Conservation (phyloP, 2,888 invertebrate species). For the Agonopterix alstromeriana region DNA sequence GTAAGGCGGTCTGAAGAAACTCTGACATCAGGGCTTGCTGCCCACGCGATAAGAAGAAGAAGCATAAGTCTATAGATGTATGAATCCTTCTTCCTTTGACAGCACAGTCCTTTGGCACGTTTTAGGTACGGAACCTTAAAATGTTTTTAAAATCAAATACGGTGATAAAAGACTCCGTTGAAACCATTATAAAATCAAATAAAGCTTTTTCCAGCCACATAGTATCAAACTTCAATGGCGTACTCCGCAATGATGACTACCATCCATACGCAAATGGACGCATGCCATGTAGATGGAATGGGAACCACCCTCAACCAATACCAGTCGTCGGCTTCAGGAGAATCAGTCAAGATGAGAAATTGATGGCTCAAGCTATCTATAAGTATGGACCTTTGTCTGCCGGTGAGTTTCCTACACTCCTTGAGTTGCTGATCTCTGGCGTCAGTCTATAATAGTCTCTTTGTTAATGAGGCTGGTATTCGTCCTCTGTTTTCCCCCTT, state of each 20-base stretch:
- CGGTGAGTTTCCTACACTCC: constrained; percentile 15
- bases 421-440: too few relatives aligned
- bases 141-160: background rate
- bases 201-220: constrained; percentile 19
- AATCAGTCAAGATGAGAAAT: constrained; percentile 19
- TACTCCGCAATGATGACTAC: constrained; percentile 24
- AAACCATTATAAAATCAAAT: background rate
- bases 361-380: constrained; percentile 19
- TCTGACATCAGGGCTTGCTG: too few relatives aligned
- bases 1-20: too few relatives aligned
- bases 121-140: background rate
- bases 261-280: constrained; percentile 12
- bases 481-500: too few relatives aligned
- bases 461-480: too few relatives aligned
- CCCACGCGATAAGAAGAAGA: too few relatives aligned
- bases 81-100: too few relatives aligned
- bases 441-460: too few relatives aligned
- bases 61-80: too few relatives aligned
- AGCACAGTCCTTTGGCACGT: too few relatives aligned
- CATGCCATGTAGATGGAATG: constrained; percentile 16
- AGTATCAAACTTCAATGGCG: constrained; percentile 26
- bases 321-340: constrained; percentile 26
- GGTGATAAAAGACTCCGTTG: background rate
- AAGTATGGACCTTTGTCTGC: constrained; percentile 26
- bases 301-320: constrained; percentile 1